Evolutionary conservation across 2,113 vertebrate genomes (phyloP).

Genomic region (Girardinichthys multiradiatus): DNA sequence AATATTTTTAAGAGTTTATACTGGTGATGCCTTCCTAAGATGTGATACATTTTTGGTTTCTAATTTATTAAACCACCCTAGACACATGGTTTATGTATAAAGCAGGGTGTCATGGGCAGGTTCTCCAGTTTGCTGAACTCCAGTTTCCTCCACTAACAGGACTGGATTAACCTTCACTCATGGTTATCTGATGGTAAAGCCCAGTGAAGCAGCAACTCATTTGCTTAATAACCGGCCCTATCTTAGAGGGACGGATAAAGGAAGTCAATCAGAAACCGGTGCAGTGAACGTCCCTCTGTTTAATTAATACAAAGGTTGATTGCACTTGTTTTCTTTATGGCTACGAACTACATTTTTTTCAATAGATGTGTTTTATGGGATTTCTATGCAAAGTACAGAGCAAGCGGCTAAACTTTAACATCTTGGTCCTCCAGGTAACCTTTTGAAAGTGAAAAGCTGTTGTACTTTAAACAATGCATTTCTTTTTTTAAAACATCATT

Average conservation of each 20-base stretch:
- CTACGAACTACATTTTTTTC: too few relatives aligned
- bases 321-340: constrained; percentile 16
- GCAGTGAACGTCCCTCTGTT: constrained; percentile 30
- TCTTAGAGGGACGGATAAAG: constrained; percentile 50
- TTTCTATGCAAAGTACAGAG: not conserved
- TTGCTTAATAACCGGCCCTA: constrained; percentile 66
- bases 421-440: not conserved
- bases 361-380: not conserved
- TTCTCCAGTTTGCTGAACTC: not conserved
- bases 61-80: not conserved
- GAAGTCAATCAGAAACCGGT: constrained; percentile 55
- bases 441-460: constrained; percentile 8
- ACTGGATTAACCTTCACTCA: constrained; percentile 74
- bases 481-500: constrained; percentile 23
- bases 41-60: too few relatives aligned
- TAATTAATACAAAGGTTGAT: constrained; percentile 45
- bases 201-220: constrained; percentile 66
- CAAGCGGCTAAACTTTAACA: not conserved
- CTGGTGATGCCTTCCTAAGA: too few relatives aligned
- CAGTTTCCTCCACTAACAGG: constrained; percentile 40
- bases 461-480: constrained; percentile 18
- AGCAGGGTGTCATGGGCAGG: constrained; percentile 26
- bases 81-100: constrained; percentile 53
- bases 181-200: constrained; percentile 66
- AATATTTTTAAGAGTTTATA: too few relatives aligned